These are phyloP conservation scores for Coptodon rendalli DNA, from an alignment of 2,113 vertebrate species.

Conservation along the genomic window DNA sequence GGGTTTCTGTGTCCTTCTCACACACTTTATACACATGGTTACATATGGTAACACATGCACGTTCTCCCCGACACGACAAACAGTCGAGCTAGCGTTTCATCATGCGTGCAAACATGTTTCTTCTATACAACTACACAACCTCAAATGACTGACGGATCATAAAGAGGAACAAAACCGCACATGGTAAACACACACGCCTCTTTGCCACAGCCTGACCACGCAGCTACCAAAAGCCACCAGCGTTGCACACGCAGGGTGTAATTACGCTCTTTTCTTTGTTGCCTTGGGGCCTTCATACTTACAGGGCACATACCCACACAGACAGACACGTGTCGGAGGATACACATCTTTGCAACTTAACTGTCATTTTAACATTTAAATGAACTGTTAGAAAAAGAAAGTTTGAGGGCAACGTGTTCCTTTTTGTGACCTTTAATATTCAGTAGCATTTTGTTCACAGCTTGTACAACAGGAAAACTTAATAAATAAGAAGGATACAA, in stretches of 20 bases:
- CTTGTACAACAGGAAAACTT: not conserved
- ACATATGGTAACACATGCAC: not conserved
- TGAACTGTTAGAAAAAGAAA: not conserved
- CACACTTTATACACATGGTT: not conserved
- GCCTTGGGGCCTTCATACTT: not conserved
- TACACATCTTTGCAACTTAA: not conserved
- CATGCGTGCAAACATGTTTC: not conserved
- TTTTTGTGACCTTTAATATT: not conserved
- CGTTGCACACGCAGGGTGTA: not conserved
- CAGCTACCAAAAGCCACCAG: not conserved
- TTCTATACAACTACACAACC: not conserved
- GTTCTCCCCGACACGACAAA: not conserved
- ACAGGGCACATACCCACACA: not conserved
- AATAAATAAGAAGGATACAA: not conserved
- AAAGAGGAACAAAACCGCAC: slow-evolving; percentile 5
- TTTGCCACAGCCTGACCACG: slow-evolving; percentile 13
- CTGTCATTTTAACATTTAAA: not conserved
- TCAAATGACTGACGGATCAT: not conserved
- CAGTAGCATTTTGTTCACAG: not conserved
- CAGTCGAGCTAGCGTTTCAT: not conserved
- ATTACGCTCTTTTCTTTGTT: slow-evolving; percentile 20
- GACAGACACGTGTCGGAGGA: not conserved
- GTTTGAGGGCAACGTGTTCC: not conserved
- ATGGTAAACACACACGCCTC: slow-evolving; percentile 11
- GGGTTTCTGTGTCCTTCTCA: not conserved